phyloP scores from a whole-genome alignment of 2,113 vertebrate species.

The Leucoraja erinaceus region DNA sequence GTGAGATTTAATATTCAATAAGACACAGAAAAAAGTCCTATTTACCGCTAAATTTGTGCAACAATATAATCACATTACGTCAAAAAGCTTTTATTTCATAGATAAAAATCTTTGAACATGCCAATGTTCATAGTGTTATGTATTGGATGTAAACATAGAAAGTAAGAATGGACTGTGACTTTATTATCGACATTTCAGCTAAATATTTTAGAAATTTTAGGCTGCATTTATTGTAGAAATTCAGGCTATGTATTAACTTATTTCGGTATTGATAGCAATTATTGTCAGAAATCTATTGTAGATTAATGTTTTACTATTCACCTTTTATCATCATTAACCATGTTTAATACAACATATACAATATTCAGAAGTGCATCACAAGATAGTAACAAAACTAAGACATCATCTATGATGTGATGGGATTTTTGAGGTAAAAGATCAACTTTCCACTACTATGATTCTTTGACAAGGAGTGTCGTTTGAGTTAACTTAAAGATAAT shows the following conservation, averaged over 20 bases:
- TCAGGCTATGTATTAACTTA: background rate
- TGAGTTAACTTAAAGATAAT: background rate
- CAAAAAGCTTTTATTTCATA: slow-evolving; percentile 16
- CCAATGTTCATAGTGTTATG: background rate
- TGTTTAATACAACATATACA: background rate
- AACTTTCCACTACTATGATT: background rate
- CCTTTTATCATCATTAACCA: background rate
- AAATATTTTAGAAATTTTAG: background rate
- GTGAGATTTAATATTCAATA: background rate
- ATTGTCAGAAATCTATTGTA: background rate
- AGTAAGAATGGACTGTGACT: slow-evolving; percentile 33
- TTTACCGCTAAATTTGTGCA: background rate
- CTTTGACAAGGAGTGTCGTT: background rate
- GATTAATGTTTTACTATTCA: background rate
- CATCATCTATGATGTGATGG: background rate
- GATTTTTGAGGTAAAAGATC: background rate
- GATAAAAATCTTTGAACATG: slow-evolving; percentile 18
- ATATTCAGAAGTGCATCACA: background rate
- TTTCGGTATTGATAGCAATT: background rate
- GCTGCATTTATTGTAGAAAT: background rate
- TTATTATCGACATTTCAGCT: background rate
- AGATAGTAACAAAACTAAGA: background rate
- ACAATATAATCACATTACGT: background rate
- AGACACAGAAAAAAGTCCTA: background rate
- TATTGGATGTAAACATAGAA: background rate